These are phyloP conservation scores for Oxygymnocypris stewartii DNA, from an alignment of 2,113 vertebrate species.

Conservation along the genomic window DNA sequence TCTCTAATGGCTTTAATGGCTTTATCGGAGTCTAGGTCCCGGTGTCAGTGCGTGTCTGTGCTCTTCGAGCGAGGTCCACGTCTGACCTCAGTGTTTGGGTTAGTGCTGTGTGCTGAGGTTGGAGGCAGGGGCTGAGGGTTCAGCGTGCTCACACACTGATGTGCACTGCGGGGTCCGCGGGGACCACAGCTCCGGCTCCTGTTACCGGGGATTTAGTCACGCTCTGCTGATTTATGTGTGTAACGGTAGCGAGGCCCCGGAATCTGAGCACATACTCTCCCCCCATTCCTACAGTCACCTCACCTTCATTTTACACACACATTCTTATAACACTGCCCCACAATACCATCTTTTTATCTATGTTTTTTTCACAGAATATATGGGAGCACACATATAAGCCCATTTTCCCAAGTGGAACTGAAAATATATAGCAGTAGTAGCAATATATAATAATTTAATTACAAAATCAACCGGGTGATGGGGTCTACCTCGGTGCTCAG, in stretches of 20 bases:
- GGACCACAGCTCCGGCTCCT: conserved; percentile 86
- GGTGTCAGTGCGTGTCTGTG: conserved; percentile 77
- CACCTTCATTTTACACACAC: conserved; percentile 41
- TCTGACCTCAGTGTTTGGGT: conserved; percentile 93
- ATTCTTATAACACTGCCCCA: not conserved
- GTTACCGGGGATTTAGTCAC: conserved; percentile 97
- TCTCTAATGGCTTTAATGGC: conserved; percentile 60
- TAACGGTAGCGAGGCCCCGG: conserved; percentile 82
- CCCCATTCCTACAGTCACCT: conserved; percentile 44
- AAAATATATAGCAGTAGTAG: not conserved
- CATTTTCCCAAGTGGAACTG: not conserved
- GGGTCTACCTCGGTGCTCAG: not conserved
- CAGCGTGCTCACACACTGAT: conserved; percentile 89
- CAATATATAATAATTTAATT: not conserved
- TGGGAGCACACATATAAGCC: not conserved
- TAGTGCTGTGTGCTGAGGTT: conserved; percentile 75
- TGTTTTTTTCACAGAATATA: conserved; percentile 7
- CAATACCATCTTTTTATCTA: conserved; percentile 2
- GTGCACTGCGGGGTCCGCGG: conserved; percentile 84
- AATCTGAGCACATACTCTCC: conserved; percentile 67
- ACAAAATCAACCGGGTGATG: not conserved
- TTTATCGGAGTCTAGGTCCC: conserved; percentile 71
- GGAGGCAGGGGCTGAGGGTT: conserved; percentile 79
- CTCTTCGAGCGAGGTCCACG: conserved; percentile 80
- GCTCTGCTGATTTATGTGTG: conserved; percentile 94